These are phyloP conservation scores for Amphimedon queenslandica DNA, from an alignment of 37 sponge, comb jelly and placozoan species.

Conservation along the genomic window DNA sequence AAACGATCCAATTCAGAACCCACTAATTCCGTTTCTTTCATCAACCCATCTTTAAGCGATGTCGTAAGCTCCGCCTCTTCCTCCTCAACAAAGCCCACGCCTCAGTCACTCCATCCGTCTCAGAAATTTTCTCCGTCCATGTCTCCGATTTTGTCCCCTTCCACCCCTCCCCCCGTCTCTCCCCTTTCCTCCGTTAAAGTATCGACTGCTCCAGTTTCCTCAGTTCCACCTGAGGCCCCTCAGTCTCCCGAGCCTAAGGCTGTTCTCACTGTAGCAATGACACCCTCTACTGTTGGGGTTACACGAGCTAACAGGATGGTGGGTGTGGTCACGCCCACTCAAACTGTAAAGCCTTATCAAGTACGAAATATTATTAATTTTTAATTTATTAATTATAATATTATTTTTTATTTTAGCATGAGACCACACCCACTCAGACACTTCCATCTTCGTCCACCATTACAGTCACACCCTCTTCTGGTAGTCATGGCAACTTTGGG, in stretches of 20 bases:
- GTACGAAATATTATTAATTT: not conserved
- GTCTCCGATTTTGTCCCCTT: not conserved
- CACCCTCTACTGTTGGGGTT: not conserved
- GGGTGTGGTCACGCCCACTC: slow-evolving; percentile 19
- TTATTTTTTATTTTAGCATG: not conserved
- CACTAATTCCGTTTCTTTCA: not conserved
- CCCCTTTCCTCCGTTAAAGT: not conserved
- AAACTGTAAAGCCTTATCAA: not conserved
- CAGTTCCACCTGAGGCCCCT: not conserved
- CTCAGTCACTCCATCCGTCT: not conserved
- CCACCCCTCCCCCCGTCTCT: not conserved
- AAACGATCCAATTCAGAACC: not conserved
- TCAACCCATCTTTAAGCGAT: no score
- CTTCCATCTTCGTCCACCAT: not conserved
- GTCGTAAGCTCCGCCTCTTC: no score
- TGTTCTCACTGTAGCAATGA: slow-evolving; percentile 9
- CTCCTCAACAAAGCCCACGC: not conserved
- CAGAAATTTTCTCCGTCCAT: not conserved
- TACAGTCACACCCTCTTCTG: not conserved
- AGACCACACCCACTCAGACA: not conserved
- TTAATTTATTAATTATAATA: not conserved
- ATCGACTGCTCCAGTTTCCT: not conserved
- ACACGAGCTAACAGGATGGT: not conserved
- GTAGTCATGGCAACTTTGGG: slow-evolving; percentile 24
- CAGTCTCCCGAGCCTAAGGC: not conserved